Evolutionary conservation across 2,113 vertebrate species (phyloP), one percentile per base, ranked within the genome.

Genomic region (Phycodurus eques): DNA sequence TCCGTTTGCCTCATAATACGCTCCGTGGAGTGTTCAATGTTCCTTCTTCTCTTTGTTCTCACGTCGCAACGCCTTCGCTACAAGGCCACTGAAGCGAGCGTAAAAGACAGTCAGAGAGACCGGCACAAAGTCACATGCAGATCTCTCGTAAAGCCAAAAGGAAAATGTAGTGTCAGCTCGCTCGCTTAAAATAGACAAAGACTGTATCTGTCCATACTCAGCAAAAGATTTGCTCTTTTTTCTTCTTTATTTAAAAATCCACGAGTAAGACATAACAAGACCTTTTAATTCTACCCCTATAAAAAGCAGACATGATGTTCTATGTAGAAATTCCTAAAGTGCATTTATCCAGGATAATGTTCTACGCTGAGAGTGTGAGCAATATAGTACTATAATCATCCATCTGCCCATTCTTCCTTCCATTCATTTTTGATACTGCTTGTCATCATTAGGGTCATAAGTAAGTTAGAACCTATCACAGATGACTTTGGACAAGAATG

Each of bases 1-100:
- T 86, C 65, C 70, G 78, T 84, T 85, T 84, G 56, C 44, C 78
- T 83, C 86, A 79, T 90, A 85, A 90, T 87, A 84, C 84, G 88
- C 84, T 89, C 71, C 53, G 47, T 77, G 86, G 86, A 86, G 86
- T 83, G 85, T 82, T 78, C 81, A 91, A 85, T 86, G 81, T 76
- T 73, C 43, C 13, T 12, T 9, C 17, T 54, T 47, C 14, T 31
- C 60, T 63, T 56, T 33, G 43, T n/a, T 59, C 57, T 77, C 72
- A 60, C 49, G 7, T 66, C 33, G 31, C 5, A 66, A 46, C 68
- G 77, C 74, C 70, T 86, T 87, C 53, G 79, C 80, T 60, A 76
- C 78, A 67, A 71, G 22, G 61, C 53, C 9, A 14, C 2, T n/a
- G 8, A 22, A 19, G 20, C 65, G 61, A 35, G 68, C 75, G 35